Conservation (phyloP, 2,797 vertebrate genomes). For the Etheostoma nigrum region DNA sequence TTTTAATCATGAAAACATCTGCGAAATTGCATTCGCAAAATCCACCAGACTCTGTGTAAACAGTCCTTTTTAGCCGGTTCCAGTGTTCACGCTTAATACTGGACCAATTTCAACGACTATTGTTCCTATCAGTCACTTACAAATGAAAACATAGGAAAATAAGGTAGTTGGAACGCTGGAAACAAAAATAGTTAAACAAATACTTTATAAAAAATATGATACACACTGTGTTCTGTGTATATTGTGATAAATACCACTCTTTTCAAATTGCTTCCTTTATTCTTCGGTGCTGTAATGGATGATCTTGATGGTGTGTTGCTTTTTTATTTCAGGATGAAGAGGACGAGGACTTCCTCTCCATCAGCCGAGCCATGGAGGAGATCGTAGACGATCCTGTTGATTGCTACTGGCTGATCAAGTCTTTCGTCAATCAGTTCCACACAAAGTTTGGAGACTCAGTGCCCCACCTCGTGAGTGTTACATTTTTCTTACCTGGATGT, state of each 20-base stretch:
- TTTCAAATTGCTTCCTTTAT: neutral
- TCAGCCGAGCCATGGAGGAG: constrained; percentile 94
- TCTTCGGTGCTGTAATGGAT: neutral
- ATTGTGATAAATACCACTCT: no score
- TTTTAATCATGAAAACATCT: no score
- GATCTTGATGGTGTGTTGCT: neutral
- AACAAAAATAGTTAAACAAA: no score
- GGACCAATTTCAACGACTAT: no score
- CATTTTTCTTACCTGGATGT: neutral
- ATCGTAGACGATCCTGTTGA: constrained; percentile 93
- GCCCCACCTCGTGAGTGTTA: constrained; percentile 89
- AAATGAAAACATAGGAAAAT: no score
- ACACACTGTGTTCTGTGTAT: neutral
- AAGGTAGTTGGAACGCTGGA: no score
- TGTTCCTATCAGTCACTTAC: no score
- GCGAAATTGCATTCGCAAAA: no score
- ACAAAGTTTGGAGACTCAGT: constrained; percentile 93
- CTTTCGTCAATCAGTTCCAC: constrained; percentile 93
- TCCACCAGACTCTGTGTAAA: no score
- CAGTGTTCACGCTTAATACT: no score
- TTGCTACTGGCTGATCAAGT: constrained; percentile 95
- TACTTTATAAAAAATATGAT: neutral
- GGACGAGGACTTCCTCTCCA: constrained; percentile 92
- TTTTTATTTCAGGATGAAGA: constrained; percentile 85
- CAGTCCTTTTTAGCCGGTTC: no score